Base-by-base conservation (phyloP, 1,140 invertebrate genomes). In the Cataglyphis hispanica region DNA sequence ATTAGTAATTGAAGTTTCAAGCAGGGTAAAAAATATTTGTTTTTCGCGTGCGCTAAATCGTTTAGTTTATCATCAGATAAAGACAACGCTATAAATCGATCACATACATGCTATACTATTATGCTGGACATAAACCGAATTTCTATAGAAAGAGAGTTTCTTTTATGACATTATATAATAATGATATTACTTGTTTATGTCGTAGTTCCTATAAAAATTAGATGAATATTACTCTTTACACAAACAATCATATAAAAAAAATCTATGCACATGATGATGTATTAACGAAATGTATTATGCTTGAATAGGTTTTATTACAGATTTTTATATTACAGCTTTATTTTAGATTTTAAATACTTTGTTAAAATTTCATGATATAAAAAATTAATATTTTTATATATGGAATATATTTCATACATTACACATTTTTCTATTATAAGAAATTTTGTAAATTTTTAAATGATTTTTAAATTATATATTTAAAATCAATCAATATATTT, bases 181-280 rank as follows among this genome's bases (percentile, higher is more conserved):
- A 89, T 85, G 86, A 91, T 90, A 85, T 90, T 87, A 87, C 67
- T 74, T 69, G 34, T 85, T 66, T 69, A 81, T 86, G 22, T 37
- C 31, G 75, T 90, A 89, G 88, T 90, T 90, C 89, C 88, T 90
- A 90, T 78, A 56, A 50, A 50, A 40, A 63, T 31, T 89, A 81
- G 50, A 76, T 58, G 84, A 77, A 25, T 77, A 64, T 77, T 78
- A 66, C 25, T 85, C 58, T 56, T 85, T 81, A 67, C 31, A 76
- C 37, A 46, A 43, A 46, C 19, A 63, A 16, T 50, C 63, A 6
- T 87, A 81, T 46, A 56, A 85, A 25, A 85, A 25, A 74, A 61
- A 74, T 78, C 53, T 58, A 11, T 61, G 34, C 67, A 85, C 0
- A 11, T 67, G 16, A 56, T 46, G 25, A 85, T 67, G 37, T 66